Base-by-base conservation (phyloP, 2,888 invertebrate genomes). In the Cryptus armator region DNA sequence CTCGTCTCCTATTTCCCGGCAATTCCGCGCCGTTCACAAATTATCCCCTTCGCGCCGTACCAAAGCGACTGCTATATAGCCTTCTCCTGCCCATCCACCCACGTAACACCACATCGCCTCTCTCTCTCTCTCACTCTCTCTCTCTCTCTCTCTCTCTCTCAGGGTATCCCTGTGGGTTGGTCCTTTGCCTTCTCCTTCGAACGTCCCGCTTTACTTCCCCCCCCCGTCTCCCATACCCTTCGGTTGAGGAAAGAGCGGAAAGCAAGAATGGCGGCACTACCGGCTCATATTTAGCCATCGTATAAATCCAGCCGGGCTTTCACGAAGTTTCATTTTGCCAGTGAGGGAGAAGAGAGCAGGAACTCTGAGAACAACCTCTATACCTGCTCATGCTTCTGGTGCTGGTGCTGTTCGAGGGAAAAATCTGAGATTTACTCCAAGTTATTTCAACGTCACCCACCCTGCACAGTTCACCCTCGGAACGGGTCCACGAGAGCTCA, bases 271-370 rank as follows among this genome's bases (percentile, higher is more conserved):
- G 79, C 79, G 83, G 66, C 67, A 71, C 72, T 64, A 83, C 74
- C 76, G 82, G 80, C 85, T 90, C 89, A 88, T 89, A 91, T 90
- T 90, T 88, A 90, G 89, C 79, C 83, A 87, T 89, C 87, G 87
- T 89, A 85, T 87, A 88, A 90, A 88, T 89, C 85, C 87, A 81
- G 78, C 70, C 79, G 46, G 68, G 85, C 84, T 83, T 74, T 79
- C 53, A 66, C 72, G 46, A 84, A 87, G 83, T 88, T 89, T 88
- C 86, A 90, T 89, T 89, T 88, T 72, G 75, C 84, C 48, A 32
- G 66, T 48, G 24, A 51, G 43, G 19, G 43, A 51, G n/a, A 10
- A 37, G 43, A 46, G 43, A 66, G 16, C 32, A 46, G 62, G 32
- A 10, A 43, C 59, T 19, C 46, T 24, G 32, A 62, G 46, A 37